Evolutionary conservation across 2,888 invertebrate genomes (phyloP).

Genomic region (Thereva nobilitata): DNA sequence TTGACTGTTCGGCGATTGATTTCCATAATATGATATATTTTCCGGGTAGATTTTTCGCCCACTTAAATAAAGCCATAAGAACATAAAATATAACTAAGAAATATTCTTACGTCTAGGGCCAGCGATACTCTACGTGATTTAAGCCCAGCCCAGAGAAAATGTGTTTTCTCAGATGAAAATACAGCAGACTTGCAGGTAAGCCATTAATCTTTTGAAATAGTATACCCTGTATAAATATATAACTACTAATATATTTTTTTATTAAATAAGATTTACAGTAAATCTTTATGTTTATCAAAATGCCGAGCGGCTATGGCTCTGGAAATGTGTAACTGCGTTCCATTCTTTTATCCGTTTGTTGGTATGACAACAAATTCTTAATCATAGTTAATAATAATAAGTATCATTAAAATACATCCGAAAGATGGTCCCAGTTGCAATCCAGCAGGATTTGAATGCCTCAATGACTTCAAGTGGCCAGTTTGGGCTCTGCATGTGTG

Average conservation of each 20-base stretch:
- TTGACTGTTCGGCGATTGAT: no score
- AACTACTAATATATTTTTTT: background rate
- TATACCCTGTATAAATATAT: background rate
- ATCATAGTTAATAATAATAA: background rate
- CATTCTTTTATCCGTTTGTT: constrained; percentile 61
- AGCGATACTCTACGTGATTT: constrained; percentile 53
- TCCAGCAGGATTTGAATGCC: constrained; percentile 53
- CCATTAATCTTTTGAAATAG: background rate
- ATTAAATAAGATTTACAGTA: constrained; percentile 51
- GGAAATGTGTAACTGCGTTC: constrained; percentile 63
- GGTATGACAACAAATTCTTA: constrained; percentile 41
- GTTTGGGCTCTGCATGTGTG: constrained; percentile 54
- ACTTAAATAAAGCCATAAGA: no score
- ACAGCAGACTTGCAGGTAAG: constrained; percentile 54
- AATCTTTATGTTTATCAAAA: constrained; percentile 52
- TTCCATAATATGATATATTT: no score
- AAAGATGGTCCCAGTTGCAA: constrained; percentile 51
- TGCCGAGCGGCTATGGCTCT: constrained; percentile 61
- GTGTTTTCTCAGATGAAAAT: constrained; percentile 62
- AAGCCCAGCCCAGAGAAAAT: constrained; percentile 59
- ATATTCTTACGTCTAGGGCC: constrained; percentile 26
- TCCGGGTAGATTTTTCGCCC: no score
- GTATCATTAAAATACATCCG: background rate
- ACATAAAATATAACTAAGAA: no score
- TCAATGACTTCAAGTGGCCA: constrained; percentile 55